These are phyloP conservation scores for Acanthaster planci DNA, from an alignment of 35 echinoderm and acorn worm genomes.

Conservation along the genomic window DNA sequence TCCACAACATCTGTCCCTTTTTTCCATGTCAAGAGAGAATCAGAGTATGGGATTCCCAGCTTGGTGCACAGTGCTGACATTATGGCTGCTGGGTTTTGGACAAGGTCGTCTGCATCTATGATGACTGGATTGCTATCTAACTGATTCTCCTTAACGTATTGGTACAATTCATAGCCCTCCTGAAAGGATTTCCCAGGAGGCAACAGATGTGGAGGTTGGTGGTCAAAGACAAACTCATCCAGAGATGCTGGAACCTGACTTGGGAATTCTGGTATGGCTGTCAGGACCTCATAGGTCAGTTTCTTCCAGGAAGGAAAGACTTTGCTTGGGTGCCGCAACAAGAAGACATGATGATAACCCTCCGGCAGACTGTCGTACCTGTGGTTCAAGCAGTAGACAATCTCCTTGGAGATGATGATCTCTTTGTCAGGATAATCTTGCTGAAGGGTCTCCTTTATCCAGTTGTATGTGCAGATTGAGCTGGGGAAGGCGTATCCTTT, in stretches of 20 bases:
- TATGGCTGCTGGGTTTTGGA: constrained; percentile 33
- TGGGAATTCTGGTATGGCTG: too few relatives aligned
- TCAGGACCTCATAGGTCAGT: too few relatives aligned
- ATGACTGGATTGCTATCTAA: constrained; percentile 43
- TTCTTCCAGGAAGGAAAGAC: constrained; percentile 28
- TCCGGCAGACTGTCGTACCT: constrained; percentile 16
- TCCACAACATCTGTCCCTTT: constrained; percentile 10
- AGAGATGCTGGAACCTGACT: neutral
- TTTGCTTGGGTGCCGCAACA: constrained; percentile 34
- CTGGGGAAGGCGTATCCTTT: neutral
- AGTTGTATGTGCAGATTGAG: neutral
- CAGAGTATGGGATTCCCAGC: constrained; percentile 44
- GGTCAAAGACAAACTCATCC: neutral
- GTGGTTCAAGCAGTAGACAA: neutral
- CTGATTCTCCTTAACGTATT: constrained; percentile 33
- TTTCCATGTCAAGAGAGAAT: constrained; percentile 37
- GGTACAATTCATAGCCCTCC: constrained; percentile 22
- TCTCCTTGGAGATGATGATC: constrained; percentile 36
- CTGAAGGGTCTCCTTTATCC: constrained; percentile 43
- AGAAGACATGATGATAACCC: constrained; percentile 49
- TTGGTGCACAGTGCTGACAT: constrained; percentile 18
- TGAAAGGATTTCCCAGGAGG: constrained; percentile 1
- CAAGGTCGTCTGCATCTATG: constrained; percentile 58
- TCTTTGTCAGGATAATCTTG: constrained; percentile 37
- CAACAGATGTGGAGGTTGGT: neutral